Percentiles rank a stretch among this genome's conserved stretches.
Conservation (phyloP, 1,140 invertebrate species). For the Brachionus rubens region DNA sequence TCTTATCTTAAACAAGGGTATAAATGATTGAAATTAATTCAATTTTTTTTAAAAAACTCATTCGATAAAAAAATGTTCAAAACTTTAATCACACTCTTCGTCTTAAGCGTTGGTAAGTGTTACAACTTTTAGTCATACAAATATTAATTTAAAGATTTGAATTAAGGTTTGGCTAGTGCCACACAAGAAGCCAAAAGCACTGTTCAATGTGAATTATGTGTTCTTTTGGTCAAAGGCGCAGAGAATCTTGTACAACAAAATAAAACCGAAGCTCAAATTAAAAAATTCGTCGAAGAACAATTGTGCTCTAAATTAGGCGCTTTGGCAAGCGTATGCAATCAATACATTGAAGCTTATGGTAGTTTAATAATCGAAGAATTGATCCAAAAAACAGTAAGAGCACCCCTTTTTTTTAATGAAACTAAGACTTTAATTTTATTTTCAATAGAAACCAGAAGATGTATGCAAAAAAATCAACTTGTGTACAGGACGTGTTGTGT, state of each 20-base stretch:
- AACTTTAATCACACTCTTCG: background rate
- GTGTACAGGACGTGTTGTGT: background rate
- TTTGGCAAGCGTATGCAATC: background rate
- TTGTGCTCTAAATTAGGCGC: conserved; percentile 37
- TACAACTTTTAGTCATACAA: background rate
- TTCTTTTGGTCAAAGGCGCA: background rate
- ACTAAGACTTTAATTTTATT: background rate
- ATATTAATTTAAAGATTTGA: background rate
- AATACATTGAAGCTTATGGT: conserved; percentile 35
- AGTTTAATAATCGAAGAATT: conserved; percentile 11
- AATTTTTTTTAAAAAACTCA: background rate
- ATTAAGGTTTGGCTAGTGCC: background rate
- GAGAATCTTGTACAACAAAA: conserved; percentile 2
- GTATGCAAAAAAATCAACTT: conserved; percentile 17
- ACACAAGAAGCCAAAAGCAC: background rate
- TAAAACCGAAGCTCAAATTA: conserved; percentile 28
- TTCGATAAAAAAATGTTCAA: background rate
- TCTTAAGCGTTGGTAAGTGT: background rate
- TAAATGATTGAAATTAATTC: too few relatives aligned
- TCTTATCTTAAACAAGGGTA: background rate
- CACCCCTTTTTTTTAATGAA: background rate
- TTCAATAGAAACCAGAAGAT: background rate
- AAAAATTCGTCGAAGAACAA: conserved; percentile 4
- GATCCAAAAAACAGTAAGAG: conserved; percentile 22
- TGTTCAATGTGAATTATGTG: conserved; percentile 17